phyloP scores from a whole-genome alignment of 2,113 vertebrate genomes.

The Emydocephalus ijimae region DNA sequence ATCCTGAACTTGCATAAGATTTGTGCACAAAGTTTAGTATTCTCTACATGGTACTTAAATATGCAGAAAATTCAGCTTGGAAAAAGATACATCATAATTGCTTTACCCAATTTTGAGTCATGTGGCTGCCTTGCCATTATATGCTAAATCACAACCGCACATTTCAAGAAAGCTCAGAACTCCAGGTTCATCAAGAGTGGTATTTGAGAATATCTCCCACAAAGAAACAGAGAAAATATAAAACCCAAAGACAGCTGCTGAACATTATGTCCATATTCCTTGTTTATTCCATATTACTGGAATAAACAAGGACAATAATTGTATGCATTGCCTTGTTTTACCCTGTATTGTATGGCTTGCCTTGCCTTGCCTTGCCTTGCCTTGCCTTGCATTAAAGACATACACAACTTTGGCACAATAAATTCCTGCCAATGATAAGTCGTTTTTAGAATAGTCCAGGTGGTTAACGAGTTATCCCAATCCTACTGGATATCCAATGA shows the following conservation, averaged over 20 bases:
- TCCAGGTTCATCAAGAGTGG: not conserved
- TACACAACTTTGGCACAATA: not conserved
- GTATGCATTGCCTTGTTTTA: not conserved
- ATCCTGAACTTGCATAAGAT: not conserved
- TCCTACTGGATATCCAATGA: not conserved
- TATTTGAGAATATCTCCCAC: not conserved
- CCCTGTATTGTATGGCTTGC: not conserved
- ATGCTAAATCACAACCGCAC: not conserved
- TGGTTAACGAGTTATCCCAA: not conserved
- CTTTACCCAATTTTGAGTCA: not conserved
- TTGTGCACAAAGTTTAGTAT: not conserved
- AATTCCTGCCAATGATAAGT: not conserved
- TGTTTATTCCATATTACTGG: not conserved
- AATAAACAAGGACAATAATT: not conserved
- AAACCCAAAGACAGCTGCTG: not conserved
- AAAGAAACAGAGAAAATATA: not conserved
- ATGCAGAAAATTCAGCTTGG: not conserved
- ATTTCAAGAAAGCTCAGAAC: not conserved
- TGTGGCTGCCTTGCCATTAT: not conserved
- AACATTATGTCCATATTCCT: not conserved
- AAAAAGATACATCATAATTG: not conserved
- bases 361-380: not conserved
- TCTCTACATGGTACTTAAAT: not conserved
- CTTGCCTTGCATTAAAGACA: not conserved
- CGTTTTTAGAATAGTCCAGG: not conserved